These are phyloP conservation scores for Potamilus streckersoni DNA, from an alignment of 1,140 invertebrate genomes.

Conservation along the genomic window DNA sequence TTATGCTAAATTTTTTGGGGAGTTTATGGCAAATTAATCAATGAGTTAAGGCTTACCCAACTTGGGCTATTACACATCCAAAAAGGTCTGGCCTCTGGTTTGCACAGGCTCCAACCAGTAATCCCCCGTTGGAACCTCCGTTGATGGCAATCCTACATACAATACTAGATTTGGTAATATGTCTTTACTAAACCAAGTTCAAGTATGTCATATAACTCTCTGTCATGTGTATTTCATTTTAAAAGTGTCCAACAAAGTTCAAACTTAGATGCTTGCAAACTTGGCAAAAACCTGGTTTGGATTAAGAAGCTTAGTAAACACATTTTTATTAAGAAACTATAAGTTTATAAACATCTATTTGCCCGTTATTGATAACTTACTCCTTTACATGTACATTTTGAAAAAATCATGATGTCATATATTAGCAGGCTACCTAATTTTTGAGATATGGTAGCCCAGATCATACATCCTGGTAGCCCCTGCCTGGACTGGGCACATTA, in stretches of 20 bases:
- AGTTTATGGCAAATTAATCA: neutral
- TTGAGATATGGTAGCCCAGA: too few relatives aligned
- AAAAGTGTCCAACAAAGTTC: too few relatives aligned
- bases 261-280: neutral
- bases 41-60: constrained; percentile 78
- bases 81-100: constrained; percentile 97
- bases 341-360: too few relatives aligned
- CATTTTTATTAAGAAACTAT: too few relatives aligned
- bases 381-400: too few relatives aligned
- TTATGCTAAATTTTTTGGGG: neutral
- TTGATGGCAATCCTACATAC: constrained; percentile 81
- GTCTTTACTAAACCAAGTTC: neutral
- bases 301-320: too few relatives aligned
- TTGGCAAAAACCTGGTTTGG: neutral
- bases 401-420: too few relatives aligned
- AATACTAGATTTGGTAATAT: neutral
- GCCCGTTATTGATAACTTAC: too few relatives aligned
- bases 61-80: constrained; percentile 90
- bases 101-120: constrained; percentile 87
- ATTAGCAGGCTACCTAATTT: too few relatives aligned
- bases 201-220: neutral
- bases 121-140: constrained; percentile 96
- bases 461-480: too few relatives aligned
- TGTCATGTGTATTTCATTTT: too few relatives aligned
- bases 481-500: too few relatives aligned